phyloP scores from a whole-genome alignment of 2,797 vertebrate species.

The Ptychadena robeensis region DNA sequence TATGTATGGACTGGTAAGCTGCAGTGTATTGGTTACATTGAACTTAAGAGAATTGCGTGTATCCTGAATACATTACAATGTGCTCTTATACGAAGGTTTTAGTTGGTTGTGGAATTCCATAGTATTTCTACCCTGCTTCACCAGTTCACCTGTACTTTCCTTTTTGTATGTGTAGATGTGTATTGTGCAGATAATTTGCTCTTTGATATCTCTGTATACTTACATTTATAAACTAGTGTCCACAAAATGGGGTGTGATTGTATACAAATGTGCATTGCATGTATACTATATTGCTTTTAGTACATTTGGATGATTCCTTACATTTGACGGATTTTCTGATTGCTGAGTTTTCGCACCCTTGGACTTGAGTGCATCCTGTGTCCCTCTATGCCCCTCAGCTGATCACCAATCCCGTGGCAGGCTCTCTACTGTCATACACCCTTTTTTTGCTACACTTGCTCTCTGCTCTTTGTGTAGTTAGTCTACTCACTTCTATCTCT shows the following conservation, averaged over 20 bases:
- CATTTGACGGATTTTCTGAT: neutral
- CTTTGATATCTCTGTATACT: neutral
- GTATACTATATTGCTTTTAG: neutral
- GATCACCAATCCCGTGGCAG: neutral
- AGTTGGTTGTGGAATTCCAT: neutral
- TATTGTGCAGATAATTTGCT: neutral
- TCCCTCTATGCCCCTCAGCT: neutral
- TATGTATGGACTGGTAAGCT: too few species aligned
- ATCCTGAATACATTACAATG: too few species aligned
- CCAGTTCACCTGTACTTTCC: too few species aligned
- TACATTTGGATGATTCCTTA: neutral
- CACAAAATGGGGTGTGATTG: neutral
- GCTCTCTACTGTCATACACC: neutral
- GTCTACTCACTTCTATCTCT: conserved; percentile 68
- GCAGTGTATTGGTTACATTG: too few species aligned
- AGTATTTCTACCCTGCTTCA: neutral
- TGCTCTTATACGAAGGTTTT: too few species aligned
- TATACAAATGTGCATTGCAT: neutral
- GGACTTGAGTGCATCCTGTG: neutral
- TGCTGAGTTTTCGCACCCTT: neutral
- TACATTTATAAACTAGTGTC: neutral
- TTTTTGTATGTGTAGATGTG: neutral
- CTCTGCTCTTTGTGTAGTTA: conserved; percentile 55
- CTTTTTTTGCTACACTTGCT: conserved; percentile 59
- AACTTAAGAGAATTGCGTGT: too few species aligned